These are phyloP conservation scores for Myotis pilosus DNA, from an alignment of 2,797 vertebrate genomes.

Conservation along the genomic window DNA sequence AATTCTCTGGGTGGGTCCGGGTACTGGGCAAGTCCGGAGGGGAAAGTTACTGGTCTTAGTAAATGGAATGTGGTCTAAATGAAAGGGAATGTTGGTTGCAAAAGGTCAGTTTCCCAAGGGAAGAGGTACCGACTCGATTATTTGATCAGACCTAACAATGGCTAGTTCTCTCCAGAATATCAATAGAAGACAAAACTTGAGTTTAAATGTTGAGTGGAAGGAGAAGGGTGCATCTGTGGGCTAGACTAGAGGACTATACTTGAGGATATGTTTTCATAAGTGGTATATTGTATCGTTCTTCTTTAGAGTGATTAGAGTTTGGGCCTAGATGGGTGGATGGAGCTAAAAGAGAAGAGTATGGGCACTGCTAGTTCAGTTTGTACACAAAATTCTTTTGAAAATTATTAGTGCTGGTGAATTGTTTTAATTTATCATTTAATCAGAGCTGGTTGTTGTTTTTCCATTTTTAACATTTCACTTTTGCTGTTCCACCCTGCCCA, in stretches of 20 bases:
- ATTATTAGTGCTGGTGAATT: not conserved
- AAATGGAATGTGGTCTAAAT: no score
- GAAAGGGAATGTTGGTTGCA: no score
- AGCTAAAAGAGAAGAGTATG: not conserved
- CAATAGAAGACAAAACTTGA: not conserved
- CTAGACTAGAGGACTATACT: not conserved
- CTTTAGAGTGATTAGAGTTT: not conserved
- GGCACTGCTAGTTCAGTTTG: not conserved
- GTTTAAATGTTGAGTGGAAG: not conserved
- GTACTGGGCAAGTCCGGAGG: no score
- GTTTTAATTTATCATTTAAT: not conserved
- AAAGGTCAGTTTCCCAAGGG: no score
- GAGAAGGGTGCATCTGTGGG: not conserved
- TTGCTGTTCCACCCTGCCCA: not conserved
- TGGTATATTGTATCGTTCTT: not conserved
- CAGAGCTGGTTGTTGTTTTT: not conserved
- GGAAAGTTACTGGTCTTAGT: no score
- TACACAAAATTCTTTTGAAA: slow-evolving; percentile 4
- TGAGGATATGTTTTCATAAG: not conserved
- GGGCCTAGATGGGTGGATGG: not conserved
- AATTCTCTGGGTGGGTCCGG: no score
- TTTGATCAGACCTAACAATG: not conserved
- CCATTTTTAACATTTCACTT: slow-evolving; percentile 11
- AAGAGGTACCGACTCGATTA: no score
- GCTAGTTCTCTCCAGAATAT: not conserved